Evolutionary conservation across 2,797 vertebrate species (phyloP).

Genomic region (Amniataba percoides): DNA sequence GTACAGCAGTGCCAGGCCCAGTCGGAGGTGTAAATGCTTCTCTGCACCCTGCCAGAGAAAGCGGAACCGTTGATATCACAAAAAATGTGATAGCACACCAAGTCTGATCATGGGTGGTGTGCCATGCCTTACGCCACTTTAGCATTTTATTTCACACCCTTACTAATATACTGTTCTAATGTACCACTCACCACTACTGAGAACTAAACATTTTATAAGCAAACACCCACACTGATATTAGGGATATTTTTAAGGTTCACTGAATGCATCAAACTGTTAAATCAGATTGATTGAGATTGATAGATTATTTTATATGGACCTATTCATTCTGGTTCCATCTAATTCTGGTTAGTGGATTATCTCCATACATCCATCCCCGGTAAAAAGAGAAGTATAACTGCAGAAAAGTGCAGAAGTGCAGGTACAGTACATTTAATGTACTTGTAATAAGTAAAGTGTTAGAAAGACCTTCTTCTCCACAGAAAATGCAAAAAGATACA

Average conservation of each 20-base stretch:
- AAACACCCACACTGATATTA: not conserved
- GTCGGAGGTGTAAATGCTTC: conserved; percentile 70
- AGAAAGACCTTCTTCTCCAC: not conserved
- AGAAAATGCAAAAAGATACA: not conserved
- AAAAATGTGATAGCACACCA: conserved; percentile 9
- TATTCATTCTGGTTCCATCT: no score
- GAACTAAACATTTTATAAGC: not conserved
- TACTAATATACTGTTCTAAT: not conserved
- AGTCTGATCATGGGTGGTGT: conserved; percentile 17
- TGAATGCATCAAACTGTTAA: not conserved
- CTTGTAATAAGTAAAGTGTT: not conserved
- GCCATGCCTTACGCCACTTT: not conserved
- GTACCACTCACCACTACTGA: conserved; percentile 7
- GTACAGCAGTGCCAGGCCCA: conserved; percentile 55
- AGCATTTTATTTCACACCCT: conserved; percentile 8
- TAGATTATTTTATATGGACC: no score
- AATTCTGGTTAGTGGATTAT: not conserved
- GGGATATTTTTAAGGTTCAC: not conserved
- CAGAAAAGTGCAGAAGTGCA: not conserved
- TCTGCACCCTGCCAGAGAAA: conserved; percentile 52
- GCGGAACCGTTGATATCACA: conserved; percentile 31
- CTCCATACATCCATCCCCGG: not conserved
- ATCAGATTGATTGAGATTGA: no score
- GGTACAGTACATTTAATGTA: not conserved
- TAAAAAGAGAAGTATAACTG: not conserved